Evolutionary conservation across 2,113 vertebrate genomes (phyloP).

Genomic region (Psilopsiagon aymara): DNA sequence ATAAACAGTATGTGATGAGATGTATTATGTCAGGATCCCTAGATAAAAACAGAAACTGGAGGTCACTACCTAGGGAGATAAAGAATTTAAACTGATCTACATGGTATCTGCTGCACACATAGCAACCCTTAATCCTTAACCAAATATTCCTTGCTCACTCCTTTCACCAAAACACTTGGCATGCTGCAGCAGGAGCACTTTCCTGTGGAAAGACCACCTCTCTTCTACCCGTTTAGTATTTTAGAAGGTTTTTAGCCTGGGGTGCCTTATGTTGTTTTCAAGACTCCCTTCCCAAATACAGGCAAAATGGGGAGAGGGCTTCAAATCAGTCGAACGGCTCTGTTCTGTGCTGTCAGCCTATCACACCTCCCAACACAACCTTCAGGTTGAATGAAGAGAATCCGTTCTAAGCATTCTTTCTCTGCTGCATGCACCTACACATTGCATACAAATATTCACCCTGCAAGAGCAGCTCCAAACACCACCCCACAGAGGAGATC

Average conservation of each 20-base stretch:
- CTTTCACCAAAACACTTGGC: not conserved
- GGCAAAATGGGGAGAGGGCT: not conserved
- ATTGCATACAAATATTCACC: accelerated
- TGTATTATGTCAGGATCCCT: conserved; percentile 31
- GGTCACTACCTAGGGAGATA: not conserved
- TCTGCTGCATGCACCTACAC: not conserved
- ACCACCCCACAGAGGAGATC: not conserved
- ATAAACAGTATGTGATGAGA: conserved; percentile 45
- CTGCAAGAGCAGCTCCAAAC: not conserved
- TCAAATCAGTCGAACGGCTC: not conserved
- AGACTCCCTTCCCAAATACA: not conserved
- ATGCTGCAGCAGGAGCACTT: not conserved
- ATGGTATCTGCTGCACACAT: not conserved
- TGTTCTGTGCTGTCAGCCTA: not conserved
- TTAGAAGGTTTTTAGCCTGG: not conserved
- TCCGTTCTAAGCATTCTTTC: not conserved
- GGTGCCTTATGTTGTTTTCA: not conserved
- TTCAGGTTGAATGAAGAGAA: not conserved
- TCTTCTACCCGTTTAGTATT: not conserved
- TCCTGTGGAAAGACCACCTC: not conserved
- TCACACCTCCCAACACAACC: not conserved
- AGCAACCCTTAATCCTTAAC: not conserved
- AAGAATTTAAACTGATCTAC: not conserved
- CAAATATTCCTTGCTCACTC: not conserved
- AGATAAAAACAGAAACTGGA: conserved; percentile 23